Conservation (phyloP, 2,113 vertebrate species). For the Eleginops maclovinus region DNA sequence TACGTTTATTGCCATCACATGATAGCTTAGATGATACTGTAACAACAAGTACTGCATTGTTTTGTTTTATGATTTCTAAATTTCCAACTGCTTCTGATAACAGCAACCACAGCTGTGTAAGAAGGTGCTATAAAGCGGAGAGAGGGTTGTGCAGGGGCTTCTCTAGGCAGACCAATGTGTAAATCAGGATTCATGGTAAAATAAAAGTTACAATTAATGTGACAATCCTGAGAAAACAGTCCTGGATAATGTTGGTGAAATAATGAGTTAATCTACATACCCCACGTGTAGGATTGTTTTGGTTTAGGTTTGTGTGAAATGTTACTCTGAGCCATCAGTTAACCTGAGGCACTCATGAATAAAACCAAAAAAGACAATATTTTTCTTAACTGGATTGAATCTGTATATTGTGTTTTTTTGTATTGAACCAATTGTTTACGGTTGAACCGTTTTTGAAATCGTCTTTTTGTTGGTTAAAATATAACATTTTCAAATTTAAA, state of each 20-base stretch:
- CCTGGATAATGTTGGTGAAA: not conserved
- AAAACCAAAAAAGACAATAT: too few species aligned
- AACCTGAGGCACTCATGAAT: too few species aligned
- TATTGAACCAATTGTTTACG: not conserved
- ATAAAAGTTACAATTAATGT: not conserved
- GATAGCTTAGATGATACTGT: conserved; percentile 13
- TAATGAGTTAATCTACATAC: not conserved
- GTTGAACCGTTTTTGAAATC: too few species aligned
- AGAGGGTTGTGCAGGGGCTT: not conserved
- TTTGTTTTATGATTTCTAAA: too few species aligned
- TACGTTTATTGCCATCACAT: not conserved
- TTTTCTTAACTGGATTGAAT: too few species aligned
- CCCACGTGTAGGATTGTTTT: not conserved
- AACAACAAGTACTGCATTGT: too few species aligned
- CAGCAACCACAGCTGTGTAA: not conserved
- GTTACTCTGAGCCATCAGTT: too few species aligned
- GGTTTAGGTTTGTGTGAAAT: too few species aligned
- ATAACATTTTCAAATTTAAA: too few species aligned
- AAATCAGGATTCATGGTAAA: not conserved
- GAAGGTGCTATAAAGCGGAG: not conserved
- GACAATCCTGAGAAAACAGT: not conserved
- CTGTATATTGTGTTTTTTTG: too few species aligned
- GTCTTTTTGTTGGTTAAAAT: too few species aligned
- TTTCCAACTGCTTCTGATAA: not conserved
- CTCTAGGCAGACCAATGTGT: not conserved